phyloP scores from a whole-genome alignment of 2,888 invertebrate species.

The Drosophila prolongata region DNA sequence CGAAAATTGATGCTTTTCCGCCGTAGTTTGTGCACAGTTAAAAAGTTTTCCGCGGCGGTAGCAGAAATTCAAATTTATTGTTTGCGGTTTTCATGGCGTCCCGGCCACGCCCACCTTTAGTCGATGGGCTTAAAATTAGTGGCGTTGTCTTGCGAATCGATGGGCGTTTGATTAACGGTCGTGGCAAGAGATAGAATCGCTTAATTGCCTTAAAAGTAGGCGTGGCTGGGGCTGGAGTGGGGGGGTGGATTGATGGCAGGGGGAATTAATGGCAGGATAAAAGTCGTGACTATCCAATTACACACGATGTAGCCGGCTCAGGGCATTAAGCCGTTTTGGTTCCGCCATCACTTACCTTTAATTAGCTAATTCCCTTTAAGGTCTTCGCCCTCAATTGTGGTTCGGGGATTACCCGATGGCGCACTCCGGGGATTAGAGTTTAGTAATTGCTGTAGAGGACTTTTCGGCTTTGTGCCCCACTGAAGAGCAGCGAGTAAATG shows the following conservation, averaged over 20 bases:
- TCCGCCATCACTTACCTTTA: conserved; percentile 42
- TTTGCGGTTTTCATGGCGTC: conserved; percentile 73
- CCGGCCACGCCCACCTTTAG: conserved; percentile 36
- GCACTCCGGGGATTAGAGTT: conserved; percentile 39
- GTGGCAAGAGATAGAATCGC: conserved; percentile 58
- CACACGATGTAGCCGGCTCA: conserved; percentile 18
- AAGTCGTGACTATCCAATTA: conserved; percentile 48
- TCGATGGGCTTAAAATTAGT: conserved; percentile 67
- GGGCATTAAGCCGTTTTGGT: conserved; percentile 33
- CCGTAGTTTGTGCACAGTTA: conserved; percentile 68
- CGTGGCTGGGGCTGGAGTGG: conserved; percentile 20
- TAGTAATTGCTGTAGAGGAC: conserved; percentile 36
- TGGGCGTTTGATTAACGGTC: conserved; percentile 77
- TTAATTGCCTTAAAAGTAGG: conserved; percentile 74
- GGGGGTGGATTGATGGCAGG: conserved; percentile 3
- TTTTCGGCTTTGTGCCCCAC: conserved; percentile 22
- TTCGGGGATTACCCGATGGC: conserved; percentile 31
- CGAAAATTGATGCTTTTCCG: conserved; percentile 19
- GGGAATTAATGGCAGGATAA: conserved; percentile 47
- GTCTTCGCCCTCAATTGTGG: conserved; percentile 26
- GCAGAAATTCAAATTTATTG: conserved; percentile 77
- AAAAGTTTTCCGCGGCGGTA: conserved; percentile 66
- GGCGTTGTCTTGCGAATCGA: conserved; percentile 60
- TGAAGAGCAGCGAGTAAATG: background rate
- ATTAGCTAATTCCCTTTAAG: conserved; percentile 40